Evolutionary conservation across 2,888 invertebrate species (phyloP).

Genomic region (Mantis religiosa): DNA sequence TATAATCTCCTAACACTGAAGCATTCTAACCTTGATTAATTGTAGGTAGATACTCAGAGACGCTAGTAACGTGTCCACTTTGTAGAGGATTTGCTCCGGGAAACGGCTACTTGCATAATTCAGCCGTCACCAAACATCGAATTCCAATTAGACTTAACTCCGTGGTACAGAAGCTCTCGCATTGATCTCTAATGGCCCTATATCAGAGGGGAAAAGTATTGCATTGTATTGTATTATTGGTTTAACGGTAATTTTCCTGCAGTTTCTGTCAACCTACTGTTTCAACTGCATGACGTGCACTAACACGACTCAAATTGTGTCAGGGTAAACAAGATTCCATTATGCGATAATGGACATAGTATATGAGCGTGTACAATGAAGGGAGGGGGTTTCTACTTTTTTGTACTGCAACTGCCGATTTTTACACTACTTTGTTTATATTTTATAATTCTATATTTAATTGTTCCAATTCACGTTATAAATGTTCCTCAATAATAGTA

Average conservation of each 20-base stretch:
- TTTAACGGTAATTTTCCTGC: neutral
- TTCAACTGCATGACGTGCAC: neutral
- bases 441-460: too few relatives aligned
- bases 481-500: too few relatives aligned
- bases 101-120: constrained; percentile 28
- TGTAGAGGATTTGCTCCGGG: neutral
- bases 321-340: neutral
- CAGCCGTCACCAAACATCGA: constrained; percentile 27
- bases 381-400: neutral
- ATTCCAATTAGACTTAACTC: constrained; percentile 25
- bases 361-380: neutral
- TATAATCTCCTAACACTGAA: neutral
- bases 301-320: neutral
- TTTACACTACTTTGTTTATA: too few relatives aligned
- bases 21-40: neutral
- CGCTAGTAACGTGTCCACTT: constrained; percentile 2
- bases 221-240: neutral
- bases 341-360: neutral
- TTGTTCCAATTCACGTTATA: too few relatives aligned
- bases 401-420: too few relatives aligned
- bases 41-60: neutral
- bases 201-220: neutral
- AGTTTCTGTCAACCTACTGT: neutral
- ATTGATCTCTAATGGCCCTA: neutral
- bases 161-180: neutral